A percentile compares a stretch with the other conserved stretches of the same genome.
phyloP scores from a whole-genome alignment of 2,797 vertebrate genomes.

The Glyptemys insculpta region DNA sequence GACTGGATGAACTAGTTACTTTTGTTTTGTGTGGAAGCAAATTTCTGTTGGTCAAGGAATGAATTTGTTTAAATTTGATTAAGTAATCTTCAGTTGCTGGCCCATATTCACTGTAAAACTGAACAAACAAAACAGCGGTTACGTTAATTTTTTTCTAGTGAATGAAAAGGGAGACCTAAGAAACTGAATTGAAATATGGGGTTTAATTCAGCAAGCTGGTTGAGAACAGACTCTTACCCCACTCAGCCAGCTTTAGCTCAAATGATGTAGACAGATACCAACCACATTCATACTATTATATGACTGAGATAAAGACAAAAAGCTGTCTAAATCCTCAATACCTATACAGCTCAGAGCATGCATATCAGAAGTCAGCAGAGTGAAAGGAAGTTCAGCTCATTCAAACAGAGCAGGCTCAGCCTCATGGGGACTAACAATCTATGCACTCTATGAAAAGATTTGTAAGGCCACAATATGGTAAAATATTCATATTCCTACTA shows the following conservation, averaged over 20 bases:
- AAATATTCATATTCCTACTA: slow-evolving; percentile 44
- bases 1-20: slow-evolving; percentile 17
- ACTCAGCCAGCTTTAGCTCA: background rate
- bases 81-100: slow-evolving; percentile 10
- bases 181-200: background rate
- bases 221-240: background rate
- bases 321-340: slow-evolving; percentile 7
- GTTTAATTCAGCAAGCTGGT: background rate
- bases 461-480: slow-evolving; percentile 34
- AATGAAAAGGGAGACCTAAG: background rate
- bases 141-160: background rate
- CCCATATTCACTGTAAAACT: slow-evolving; percentile 7
- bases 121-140: slow-evolving; percentile 24
- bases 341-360: slow-evolving; percentile 20
- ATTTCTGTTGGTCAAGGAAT: slow-evolving; percentile 27
- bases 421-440: slow-evolving; percentile 39
- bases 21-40: slow-evolving; percentile 34
- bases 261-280: background rate
- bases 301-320: slow-evolving; percentile 51
- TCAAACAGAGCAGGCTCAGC: slow-evolving; percentile 37
- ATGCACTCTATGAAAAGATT: slow-evolving; percentile 55
- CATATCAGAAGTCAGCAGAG: slow-evolving; percentile 49
- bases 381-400: slow-evolving; percentile 30
- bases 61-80: slow-evolving; percentile 58
- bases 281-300: slow-evolving; percentile 10